Evolutionary conservation across 2,888 invertebrate genomes (phyloP).

Genomic region (Scrobipalpa costella): DNA sequence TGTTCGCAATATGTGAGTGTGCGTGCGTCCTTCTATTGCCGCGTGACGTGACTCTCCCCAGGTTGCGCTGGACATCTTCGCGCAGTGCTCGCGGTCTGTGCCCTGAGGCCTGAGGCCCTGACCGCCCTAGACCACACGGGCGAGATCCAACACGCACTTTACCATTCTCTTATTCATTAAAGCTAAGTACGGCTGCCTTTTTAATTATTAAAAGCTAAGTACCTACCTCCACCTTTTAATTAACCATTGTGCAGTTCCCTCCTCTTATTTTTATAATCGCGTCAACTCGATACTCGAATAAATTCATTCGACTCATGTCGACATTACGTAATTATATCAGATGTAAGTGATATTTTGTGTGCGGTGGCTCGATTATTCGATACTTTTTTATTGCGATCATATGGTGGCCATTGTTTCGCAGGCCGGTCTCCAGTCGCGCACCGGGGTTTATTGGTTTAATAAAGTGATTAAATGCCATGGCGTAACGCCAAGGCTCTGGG

Average conservation of each 20-base stretch:
- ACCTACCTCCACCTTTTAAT: conserved; percentile 51
- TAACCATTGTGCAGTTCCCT: conserved; percentile 60
- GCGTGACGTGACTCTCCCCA: neutral
- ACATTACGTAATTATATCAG: conserved; percentile 61
- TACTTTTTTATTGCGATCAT: conserved; percentile 66
- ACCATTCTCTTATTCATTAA: conserved; percentile 57
- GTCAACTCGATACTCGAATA: conserved; percentile 40
- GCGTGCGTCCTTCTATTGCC: too few relatives aligned
- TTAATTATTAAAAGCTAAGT: conserved; percentile 55
- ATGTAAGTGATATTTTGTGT: conserved; percentile 55
- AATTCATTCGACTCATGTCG: conserved; percentile 54
- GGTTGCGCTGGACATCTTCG: neutral
- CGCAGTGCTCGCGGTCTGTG: neutral
- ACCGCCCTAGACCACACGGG: neutral
- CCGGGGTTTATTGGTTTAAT: conserved; percentile 64
- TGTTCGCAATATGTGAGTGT: too few relatives aligned
- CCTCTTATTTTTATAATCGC: conserved; percentile 40
- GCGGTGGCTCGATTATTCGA: conserved; percentile 56
- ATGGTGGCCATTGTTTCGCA: conserved; percentile 61
- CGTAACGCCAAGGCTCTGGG: conserved; percentile 55
- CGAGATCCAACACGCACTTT: conserved; percentile 40
- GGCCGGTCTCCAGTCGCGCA: conserved; percentile 49
- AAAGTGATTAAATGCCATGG: conserved; percentile 71
- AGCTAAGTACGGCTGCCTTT: conserved; percentile 39
- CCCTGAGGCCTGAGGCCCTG: neutral